These are phyloP conservation scores for Anguilla marmorata DNA, from an alignment of 2,797 vertebrate genomes.

Conservation along the genomic window DNA sequence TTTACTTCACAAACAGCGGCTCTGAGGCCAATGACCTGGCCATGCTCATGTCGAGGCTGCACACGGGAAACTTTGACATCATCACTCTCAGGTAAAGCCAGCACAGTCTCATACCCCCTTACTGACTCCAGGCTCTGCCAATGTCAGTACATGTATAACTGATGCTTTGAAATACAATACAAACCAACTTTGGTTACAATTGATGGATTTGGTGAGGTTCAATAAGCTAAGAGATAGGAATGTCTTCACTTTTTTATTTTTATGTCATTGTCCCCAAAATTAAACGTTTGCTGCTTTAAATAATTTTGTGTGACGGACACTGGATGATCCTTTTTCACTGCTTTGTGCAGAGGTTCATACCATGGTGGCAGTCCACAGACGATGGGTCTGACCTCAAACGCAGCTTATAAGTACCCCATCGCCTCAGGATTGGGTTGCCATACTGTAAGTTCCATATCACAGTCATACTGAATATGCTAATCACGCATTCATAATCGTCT, in stretches of 20 bases:
- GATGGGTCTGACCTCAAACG: conserved; percentile 78
- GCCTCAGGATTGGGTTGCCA: conserved; percentile 78
- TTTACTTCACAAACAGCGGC: conserved; percentile 90
- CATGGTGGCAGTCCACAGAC: conserved; percentile 82
- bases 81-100: conserved; percentile 82
- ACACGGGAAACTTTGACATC: conserved; percentile 83
- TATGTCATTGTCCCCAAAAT: not conserved
- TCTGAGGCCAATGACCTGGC: conserved; percentile 95
- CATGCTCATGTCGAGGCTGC: conserved; percentile 85
- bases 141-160: not conserved
- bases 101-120: not conserved
- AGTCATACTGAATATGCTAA: not conserved
- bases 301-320: not conserved
- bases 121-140: not conserved
- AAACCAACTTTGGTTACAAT: not conserved
- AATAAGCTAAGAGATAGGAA: not conserved
- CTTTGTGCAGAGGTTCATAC: conserved; percentile 81
- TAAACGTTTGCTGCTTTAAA: not conserved
- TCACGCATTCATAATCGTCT: not conserved
- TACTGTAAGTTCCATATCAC: conserved; percentile 69
- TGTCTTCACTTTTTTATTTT: not conserved
- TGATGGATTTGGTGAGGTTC: not conserved
- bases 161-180: not conserved
- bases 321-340: conserved; percentile 40
- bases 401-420: conserved; percentile 75